These are phyloP conservation scores for Pollenia amentaria DNA, from an alignment of 2,888 invertebrate species.

Conservation along the genomic window DNA sequence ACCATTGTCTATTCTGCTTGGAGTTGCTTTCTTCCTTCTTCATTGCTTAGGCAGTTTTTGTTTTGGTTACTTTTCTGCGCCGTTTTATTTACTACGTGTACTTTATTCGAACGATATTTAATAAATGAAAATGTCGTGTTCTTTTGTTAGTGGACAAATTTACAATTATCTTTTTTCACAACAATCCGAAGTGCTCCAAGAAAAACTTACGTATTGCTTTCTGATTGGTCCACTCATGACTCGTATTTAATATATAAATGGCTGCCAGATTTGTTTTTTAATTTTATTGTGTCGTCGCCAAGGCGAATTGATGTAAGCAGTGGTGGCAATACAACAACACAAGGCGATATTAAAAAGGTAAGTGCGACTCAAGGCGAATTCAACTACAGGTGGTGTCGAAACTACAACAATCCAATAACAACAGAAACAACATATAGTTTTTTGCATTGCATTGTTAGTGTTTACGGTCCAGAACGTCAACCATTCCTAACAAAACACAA, in stretches of 20 bases:
- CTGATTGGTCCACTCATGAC: conserved; percentile 65
- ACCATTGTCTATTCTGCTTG: conserved; percentile 72
- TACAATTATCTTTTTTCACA: conserved; percentile 20
- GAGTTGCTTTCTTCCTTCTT: conserved; percentile 74
- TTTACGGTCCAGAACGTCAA: too few species aligned
- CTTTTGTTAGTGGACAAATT: conserved; percentile 57
- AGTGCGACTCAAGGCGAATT: too few species aligned
- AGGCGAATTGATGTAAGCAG: too few species aligned
- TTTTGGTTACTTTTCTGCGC: conserved; percentile 26
- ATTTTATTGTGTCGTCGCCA: background rate
- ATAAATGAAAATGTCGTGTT: conserved; percentile 59
- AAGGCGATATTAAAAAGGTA: too few species aligned
- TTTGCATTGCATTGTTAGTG: too few species aligned
- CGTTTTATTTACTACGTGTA: conserved; percentile 67
- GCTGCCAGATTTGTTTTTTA: conserved; percentile 4
- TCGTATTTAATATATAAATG: background rate
- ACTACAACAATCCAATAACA: too few species aligned
- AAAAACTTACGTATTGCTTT: conserved; percentile 47
- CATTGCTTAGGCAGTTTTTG: conserved; percentile 60
- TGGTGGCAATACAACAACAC: too few species aligned
- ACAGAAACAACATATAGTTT: too few species aligned
- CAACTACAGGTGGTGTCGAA: too few species aligned
- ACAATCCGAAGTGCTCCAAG: conserved; percentile 14
- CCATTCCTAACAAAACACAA: too few species aligned
- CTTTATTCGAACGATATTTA: conserved; percentile 49